These are phyloP conservation scores for Xestia c-nigrum DNA, from an alignment of 2,888 invertebrate genomes.

Conservation along the genomic window DNA sequence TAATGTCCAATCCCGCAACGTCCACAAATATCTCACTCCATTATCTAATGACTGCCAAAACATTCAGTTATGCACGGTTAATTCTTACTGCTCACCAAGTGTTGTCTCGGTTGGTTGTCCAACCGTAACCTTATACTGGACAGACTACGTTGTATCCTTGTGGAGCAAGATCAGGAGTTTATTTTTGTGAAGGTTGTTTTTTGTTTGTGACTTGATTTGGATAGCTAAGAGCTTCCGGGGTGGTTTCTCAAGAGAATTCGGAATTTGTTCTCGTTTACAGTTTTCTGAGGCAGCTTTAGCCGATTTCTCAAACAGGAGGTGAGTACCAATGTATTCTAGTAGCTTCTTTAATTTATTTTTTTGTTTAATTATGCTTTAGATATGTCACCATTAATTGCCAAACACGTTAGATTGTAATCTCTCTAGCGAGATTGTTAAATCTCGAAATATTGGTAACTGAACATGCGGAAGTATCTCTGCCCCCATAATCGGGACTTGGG, in stretches of 20 bases:
- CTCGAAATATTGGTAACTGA: no score
- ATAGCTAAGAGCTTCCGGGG: neutral
- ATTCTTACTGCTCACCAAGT: constrained; percentile 11
- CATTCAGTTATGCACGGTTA: constrained; percentile 26
- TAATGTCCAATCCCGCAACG: neutral
- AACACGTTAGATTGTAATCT: no score
- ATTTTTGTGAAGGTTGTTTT: constrained; percentile 3
- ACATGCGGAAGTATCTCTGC: no score
- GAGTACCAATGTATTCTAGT: neutral
- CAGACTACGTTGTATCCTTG: constrained; percentile 11
- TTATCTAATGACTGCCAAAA: constrained; percentile 13
- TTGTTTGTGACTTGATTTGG: neutral
- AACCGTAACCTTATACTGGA: constrained; percentile 10
- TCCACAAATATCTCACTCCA: neutral
- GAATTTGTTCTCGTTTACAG: neutral
- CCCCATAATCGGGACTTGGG: no score
- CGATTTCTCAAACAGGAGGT: neutral
- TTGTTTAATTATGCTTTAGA: neutral
- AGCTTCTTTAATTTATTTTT: neutral
- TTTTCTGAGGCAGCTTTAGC: neutral
- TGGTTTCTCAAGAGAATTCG: neutral
- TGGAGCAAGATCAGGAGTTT: constrained; percentile 9
- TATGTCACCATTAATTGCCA: no score
- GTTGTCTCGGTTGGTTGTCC: constrained; percentile 36
- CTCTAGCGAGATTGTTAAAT: no score